Percentiles rank a stretch among this genome's conserved stretches.
Evolutionary conservation across 2,113 vertebrate genomes (phyloP).

Genomic region (Mesocricetus auratus): DNA sequence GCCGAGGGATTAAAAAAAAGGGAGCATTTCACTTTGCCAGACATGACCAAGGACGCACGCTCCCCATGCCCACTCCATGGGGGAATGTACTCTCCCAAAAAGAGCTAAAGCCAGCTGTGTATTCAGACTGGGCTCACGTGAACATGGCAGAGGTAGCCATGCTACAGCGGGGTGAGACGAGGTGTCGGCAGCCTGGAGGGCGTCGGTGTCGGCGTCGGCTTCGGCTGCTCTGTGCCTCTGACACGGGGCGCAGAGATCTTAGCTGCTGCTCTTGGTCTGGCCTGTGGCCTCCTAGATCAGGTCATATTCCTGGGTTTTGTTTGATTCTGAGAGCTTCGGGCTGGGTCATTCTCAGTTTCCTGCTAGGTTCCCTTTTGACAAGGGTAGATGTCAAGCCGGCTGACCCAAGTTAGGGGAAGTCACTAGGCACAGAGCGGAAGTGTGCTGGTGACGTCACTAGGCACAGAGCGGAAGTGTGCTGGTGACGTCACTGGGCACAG

Average conservation of each 20-base stretch:
- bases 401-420: background rate
- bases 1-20: constrained; percentile 48
- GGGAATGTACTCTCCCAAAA: background rate
- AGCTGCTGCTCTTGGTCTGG: too few species aligned
- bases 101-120: background rate
- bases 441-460: background rate
- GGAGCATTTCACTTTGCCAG: constrained; percentile 24
- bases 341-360: background rate
- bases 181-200: background rate
- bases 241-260: background rate
- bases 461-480: too few species aligned
- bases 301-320: background rate
- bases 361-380: background rate
- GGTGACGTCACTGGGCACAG: too few species aligned
- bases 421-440: background rate
- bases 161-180: background rate
- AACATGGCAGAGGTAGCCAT: background rate
- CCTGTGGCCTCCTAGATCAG: background rate
- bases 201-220: rapidly evolving
- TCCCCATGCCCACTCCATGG: background rate
- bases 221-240: background rate
- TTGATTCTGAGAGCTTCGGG: background rate
- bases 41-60: constrained; percentile 48
- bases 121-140: background rate
- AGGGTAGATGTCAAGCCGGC: background rate